phyloP scores from a whole-genome alignment of 2,113 vertebrate species.

The Coryphaenoides rupestris region DNA sequence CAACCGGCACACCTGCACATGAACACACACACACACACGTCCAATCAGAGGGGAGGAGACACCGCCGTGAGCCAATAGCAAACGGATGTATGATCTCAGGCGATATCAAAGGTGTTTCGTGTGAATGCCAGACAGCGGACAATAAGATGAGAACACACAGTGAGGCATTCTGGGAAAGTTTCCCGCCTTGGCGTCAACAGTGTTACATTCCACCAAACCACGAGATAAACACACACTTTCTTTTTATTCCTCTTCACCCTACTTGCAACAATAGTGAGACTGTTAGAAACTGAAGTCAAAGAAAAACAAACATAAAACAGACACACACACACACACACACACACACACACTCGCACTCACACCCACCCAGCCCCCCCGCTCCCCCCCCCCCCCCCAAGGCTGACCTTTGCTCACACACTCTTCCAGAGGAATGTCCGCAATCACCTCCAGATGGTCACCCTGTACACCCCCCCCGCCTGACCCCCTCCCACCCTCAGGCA shows the following conservation, averaged over 20 bases:
- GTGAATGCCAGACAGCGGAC: not conserved
- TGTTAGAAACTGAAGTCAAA: slow-evolving; percentile 43
- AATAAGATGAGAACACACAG: not conserved
- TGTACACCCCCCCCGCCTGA: not conserved
- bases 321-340: not conserved
- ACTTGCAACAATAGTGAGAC: slow-evolving; percentile 33
- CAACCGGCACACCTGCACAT: no score
- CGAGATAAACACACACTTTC: slow-evolving; percentile 16
- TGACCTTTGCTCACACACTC: slow-evolving; percentile 72
- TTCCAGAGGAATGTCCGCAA: slow-evolving; percentile 74
- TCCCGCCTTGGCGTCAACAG: slow-evolving; percentile 39
- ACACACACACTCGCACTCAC: not conserved
- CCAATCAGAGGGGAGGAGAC: slow-evolving; percentile 26
- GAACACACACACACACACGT: slow-evolving; percentile 28
- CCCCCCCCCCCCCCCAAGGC: slow-evolving; percentile 36
- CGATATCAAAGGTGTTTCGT: no score
- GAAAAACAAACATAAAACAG: slow-evolving; percentile 50
- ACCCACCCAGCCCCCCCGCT: slow-evolving; percentile 37
- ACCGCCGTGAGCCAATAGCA: not conserved
- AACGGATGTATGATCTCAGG: no score
- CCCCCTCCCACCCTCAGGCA: slow-evolving; percentile 17
- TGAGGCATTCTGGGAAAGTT: not conserved
- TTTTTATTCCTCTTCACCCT: slow-evolving; percentile 26
- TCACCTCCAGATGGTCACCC: slow-evolving; percentile 72
- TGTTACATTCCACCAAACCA: slow-evolving; percentile 21